phyloP scores from a whole-genome alignment of 2,888 invertebrate species.

The Brachyopa scutellaris region DNA sequence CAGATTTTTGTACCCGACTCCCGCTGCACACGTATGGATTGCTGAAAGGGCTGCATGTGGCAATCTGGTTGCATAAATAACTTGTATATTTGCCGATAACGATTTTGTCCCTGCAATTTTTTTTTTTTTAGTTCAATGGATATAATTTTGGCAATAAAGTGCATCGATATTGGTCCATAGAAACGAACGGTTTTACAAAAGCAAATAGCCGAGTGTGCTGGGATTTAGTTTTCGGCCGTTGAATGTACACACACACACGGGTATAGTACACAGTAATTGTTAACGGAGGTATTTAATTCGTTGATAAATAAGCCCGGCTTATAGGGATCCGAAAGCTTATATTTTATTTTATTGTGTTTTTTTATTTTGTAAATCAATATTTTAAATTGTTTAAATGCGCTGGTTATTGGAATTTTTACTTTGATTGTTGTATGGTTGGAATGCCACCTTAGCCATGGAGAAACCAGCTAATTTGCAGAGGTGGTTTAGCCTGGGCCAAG shows the following conservation, averaged over 20 bases:
- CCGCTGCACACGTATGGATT: constrained; percentile 11
- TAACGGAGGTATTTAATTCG: constrained; percentile 14
- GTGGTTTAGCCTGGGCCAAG: no score
- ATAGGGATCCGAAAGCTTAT: background rate
- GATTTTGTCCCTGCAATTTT: no score
- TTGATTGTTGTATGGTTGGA: no score
- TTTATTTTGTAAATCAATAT: no score
- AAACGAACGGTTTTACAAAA: constrained; percentile 35
- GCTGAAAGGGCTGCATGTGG: constrained; percentile 8
- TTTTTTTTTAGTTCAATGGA: background rate
- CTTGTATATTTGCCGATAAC: constrained; percentile 9
- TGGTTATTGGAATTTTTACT: no score
- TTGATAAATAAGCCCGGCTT: constrained; percentile 16
- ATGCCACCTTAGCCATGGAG: no score
- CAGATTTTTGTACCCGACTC: constrained; percentile 32
- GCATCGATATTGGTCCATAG: constrained; percentile 25
- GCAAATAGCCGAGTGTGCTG: constrained; percentile 11
- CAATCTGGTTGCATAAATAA: constrained; percentile 34
- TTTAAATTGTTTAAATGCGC: no score
- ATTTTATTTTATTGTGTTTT: background rate
- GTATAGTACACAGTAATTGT: constrained; percentile 15
- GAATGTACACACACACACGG: constrained; percentile 6
- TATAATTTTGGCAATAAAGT: constrained; percentile 22
- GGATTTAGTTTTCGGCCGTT: background rate
- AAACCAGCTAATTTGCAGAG: no score